phyloP scores from a whole-genome alignment of 1,140 invertebrate genomes.

The Belonocnema kinseyi region DNA sequence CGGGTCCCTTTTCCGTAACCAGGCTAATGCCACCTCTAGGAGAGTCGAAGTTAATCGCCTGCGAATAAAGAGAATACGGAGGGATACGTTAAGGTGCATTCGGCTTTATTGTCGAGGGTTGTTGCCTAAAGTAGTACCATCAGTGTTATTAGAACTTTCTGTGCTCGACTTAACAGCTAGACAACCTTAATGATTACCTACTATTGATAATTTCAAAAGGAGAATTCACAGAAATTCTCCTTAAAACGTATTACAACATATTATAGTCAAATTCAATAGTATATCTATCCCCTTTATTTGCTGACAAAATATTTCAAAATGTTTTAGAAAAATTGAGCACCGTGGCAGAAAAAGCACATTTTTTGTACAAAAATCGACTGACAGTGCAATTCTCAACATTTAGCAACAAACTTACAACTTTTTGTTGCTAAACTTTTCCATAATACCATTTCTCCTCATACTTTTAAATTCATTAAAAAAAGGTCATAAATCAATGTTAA shows the following conservation, averaged over 20 bases:
- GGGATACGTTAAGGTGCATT: conserved; percentile 28
- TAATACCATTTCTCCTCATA: no score
- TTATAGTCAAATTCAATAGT: background rate
- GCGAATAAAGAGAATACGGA: conserved; percentile 52
- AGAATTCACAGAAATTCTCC: background rate
- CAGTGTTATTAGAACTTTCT: conserved; percentile 25
- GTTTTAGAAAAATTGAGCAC: background rate
- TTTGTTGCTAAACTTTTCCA: no score
- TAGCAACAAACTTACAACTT: no score
- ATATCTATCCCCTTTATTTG: background rate
- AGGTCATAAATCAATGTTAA: no score
- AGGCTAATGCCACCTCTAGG: conserved; percentile 86
- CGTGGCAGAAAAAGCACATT: background rate
- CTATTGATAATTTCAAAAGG: background rate
- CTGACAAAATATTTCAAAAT: background rate
- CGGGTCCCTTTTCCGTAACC: conserved; percentile 86
- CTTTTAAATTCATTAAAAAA: no score
- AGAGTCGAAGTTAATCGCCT: conserved; percentile 88
- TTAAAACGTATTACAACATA: background rate
- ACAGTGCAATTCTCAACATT: no score
- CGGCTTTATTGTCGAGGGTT: conserved; percentile 2
- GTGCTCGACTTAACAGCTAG: background rate
- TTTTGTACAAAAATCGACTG: no score
- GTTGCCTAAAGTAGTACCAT: background rate
- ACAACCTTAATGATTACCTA: conserved; percentile 8